Evolutionary conservation across 1,140 invertebrate genomes (phyloP).

Genomic region (Delia radicum): DNA sequence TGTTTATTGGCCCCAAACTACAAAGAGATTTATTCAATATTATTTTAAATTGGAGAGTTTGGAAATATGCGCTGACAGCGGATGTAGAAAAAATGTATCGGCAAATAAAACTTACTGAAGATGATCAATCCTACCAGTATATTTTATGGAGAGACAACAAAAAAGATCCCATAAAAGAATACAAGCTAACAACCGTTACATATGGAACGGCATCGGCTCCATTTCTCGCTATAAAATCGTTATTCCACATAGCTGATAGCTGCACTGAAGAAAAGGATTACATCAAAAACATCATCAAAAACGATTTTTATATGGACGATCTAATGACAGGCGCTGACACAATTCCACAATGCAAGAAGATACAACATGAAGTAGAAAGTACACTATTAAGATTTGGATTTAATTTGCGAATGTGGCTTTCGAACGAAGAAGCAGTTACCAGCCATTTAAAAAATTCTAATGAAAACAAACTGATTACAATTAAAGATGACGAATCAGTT

Average conservation of each 20-base stretch:
- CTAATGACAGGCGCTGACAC: conserved; percentile 40
- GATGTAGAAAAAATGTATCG: conserved; percentile 51
- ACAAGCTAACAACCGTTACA: conserved; percentile 45
- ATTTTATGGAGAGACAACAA: conserved; percentile 49
- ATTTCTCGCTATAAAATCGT: conserved; percentile 37
- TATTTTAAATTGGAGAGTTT: conserved; percentile 42
- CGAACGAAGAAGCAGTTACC: conserved; percentile 32
- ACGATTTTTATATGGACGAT: conserved; percentile 56
- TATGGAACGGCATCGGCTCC: conserved; percentile 41
- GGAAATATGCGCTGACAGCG: conserved; percentile 36
- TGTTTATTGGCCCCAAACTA: conserved; percentile 39
- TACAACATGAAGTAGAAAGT: conserved; percentile 24
- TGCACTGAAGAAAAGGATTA: conserved; percentile 38
- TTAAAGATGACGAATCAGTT: conserved; percentile 25
- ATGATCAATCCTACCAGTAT: conserved; percentile 42
- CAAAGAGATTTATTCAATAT: conserved; percentile 50
- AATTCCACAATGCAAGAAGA: conserved; percentile 28
- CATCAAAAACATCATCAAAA: conserved; percentile 33
- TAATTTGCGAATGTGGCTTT: conserved; percentile 52
- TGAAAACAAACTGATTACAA: no score
- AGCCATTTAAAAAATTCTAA: neutral
- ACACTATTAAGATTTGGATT: conserved; percentile 45
- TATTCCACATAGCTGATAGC: conserved; percentile 42
- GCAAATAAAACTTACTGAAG: conserved; percentile 33
- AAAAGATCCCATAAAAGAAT: conserved; percentile 36